Base-by-base conservation (phyloP, 2,797 vertebrate genomes). In the Loriculus beryllinus region DNA sequence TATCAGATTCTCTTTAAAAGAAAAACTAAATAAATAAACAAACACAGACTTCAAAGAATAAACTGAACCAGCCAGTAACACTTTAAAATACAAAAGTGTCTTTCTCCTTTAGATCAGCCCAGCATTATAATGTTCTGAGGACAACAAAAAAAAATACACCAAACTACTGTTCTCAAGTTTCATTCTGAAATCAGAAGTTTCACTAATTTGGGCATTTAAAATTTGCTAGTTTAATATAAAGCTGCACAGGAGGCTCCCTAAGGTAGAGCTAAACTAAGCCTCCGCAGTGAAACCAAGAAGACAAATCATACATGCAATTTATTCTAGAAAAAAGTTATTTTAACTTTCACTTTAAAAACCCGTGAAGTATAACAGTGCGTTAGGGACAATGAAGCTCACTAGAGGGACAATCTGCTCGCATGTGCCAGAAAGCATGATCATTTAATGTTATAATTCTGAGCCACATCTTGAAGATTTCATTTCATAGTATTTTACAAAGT, bases 11-110 rank as follows among this genome's bases (percentile, higher is more conserved):
- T 94, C 93, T 96, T 97, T 93, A 90, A 96, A 97, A 96, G 63
- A 91, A 95, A 86, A 94, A 91, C 76, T 72, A 97, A 98, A 98
- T 99, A 98, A 99, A 99, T 98, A 98, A 98, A 98, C 93, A 97
- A 94, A 92, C 69, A 37, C 56, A 92, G 90, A 96, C 76, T 95
- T 78, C 80, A 96, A 96, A 92, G 70, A 91, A 96, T 88, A 96
- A 96, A 98, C 98, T 99, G 99, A 98, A 97, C 99, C 99, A 98
- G 99, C 98, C 99, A 99, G 98, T 98, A 94, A 98, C 97, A 98
- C 96, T 97, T 97, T 97, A 97, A 96, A 96, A 92, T 80, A 93
- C 7, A 68, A 21, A 94, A 96, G 67, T 93, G 60, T 94, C 85
- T 84, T 96, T 96, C 92, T 85, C 68, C 96, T 95, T 86, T 72